Evolutionary conservation across 2,113 vertebrate genomes (phyloP).

Genomic region (Kobus ellipsiprymnus): DNA sequence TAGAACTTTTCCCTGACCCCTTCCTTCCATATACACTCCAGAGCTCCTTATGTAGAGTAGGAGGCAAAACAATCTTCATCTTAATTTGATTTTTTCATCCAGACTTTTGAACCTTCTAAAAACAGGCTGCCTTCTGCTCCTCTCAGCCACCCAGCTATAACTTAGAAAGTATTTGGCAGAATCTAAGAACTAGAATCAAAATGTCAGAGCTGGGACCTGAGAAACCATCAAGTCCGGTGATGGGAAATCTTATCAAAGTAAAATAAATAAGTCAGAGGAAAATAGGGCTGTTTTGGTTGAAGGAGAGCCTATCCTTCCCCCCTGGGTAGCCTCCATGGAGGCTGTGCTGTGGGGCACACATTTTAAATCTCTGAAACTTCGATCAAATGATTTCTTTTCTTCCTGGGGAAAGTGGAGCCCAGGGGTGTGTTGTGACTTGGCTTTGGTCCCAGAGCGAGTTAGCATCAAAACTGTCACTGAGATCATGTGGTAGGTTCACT

Average conservation of each 20-base stretch:
- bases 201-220: constrained; percentile 4
- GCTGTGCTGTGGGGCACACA: neutral
- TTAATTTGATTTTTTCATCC: neutral
- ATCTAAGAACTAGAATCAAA: constrained; percentile 28
- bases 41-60: neutral
- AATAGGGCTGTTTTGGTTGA: neutral
- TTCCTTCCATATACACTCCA: neutral
- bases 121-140: neutral
- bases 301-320: neutral
- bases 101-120: constrained; percentile 18
- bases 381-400: neutral
- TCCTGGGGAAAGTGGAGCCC: neutral
- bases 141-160: neutral
- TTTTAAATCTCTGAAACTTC: constrained; percentile 4
- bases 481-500: neutral
- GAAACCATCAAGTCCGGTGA: neutral
- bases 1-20: neutral
- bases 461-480: neutral
- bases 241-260: constrained; percentile 11
- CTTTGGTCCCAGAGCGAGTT: neutral
- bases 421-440: neutral
- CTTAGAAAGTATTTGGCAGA: neutral
- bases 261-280: constrained; percentile 21
- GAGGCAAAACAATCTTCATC: neutral
- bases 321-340: neutral